Base-by-base conservation (phyloP, 2,888 invertebrate genomes). In the Sarcophaga subvicina region DNA sequence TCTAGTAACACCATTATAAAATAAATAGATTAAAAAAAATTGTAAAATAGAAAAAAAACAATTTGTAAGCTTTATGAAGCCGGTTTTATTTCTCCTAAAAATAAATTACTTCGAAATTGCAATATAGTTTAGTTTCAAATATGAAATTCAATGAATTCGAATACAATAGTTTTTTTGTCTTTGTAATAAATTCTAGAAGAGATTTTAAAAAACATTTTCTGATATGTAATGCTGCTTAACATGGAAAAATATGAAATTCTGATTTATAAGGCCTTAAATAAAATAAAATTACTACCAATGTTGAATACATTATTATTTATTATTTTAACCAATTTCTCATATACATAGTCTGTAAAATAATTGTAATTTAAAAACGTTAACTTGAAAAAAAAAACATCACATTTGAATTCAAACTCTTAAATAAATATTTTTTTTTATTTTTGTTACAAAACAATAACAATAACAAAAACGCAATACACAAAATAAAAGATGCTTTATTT, bases 401-500 rank as follows among this genome's bases (percentile, higher is more conserved):
- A 14, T 54, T 14, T 54, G 1, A 54, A 37, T 37, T 37, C 37
- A 2, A 37, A 37, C 8, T 37, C 8, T 37, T 37, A 37, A 37
- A 37, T 1, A 37, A 37, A 37, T 10, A 37, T 37, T 59, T 62
- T 62, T n/a, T 20, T 11, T 22, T 8, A 22, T 17, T 71, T 80
- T 72, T 67, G 69, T 69, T 72, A 66, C 49, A 83, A 78, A 77
- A 77, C 27, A 59, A 60, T 47, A 20, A 14, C 14, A 66, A 17
- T 8, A 49, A 64, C 11, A 49, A 37, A 25, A 20, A 72, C 54
- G 45, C 54, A 14, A 45, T 54, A 49, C 71, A 70, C 37, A 71
- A 64, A 80, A 73, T 45, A 63, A 72, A 66, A 82, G 75, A 83
- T 84, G 80, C 75, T 84, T 84, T 72, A 80, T 84, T 84, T 37